Evolutionary conservation across 2,888 invertebrate genomes (phyloP), one percentile per base, ranked within the genome.

Genomic region (Synanthedon formicaeformis): DNA sequence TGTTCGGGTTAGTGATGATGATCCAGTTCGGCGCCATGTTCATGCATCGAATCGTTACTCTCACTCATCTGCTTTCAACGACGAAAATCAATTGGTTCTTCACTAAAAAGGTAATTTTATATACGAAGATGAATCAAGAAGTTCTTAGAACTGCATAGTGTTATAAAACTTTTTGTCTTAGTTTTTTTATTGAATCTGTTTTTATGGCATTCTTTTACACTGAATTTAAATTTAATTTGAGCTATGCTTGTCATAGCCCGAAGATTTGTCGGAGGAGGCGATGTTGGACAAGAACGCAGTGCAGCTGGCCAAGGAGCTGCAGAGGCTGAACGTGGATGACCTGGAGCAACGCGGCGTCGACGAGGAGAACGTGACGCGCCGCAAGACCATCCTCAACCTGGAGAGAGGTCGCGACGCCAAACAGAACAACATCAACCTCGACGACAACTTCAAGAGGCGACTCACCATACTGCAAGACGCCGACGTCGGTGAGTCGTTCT

Each of bases 1-100:
- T 99, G 90, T 99, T 99, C 86, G 97, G 97, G 6, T 87, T 95
- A 50, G 97, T 99, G 81, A 90, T 99, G 82, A 75, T 96, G 14
- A 94, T 98, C 58, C 98, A 99, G 88, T 99, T 99, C 83, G 89
- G 92, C 14, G 98, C 96, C 52, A 99, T 99, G 98, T 82, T 99
- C 86, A 94, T 97, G 89, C 99, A 99, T 91, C 93, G 99, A 50
- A 94, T 98, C 68, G 97, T 96, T 57, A 99, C 99, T 0, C 86
- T 99, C 54, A 95, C 97, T 0, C 99, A 99, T 76, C 94, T 99
- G 69, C 88, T 99, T 62, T 95, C 99, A 0, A 96, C 97, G 0
- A 96, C 96, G 0, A 94, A 96, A 57, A 90, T 99, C 50, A 93
- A 94, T 75, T 92, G 92, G 83, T 93, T 92, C 71, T 91, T 90